These are phyloP conservation scores for Siphamia tubifer DNA, from an alignment of 2,113 vertebrate species.

Conservation along the genomic window DNA sequence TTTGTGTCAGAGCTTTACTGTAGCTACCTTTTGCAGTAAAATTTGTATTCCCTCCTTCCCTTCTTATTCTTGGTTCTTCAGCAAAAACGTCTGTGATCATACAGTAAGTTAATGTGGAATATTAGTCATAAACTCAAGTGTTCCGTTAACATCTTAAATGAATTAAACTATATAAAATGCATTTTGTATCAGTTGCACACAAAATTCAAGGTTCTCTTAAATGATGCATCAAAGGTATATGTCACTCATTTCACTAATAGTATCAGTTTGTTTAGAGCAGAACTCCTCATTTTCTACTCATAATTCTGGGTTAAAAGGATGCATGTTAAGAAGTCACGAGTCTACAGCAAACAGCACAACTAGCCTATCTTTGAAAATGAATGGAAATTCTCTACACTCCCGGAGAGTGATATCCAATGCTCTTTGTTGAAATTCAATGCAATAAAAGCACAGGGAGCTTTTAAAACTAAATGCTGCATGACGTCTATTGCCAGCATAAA, in stretches of 20 bases:
- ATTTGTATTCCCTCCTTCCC: no score
- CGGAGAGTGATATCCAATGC: constrained; percentile 53
- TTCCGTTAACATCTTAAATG: no score
- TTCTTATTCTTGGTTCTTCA: no score
- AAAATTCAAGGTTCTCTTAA: no score
- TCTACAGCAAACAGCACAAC: constrained; percentile 34
- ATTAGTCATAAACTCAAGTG: no score
- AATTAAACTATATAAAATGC: no score
- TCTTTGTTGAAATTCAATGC: constrained; percentile 55
- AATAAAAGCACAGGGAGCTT: constrained; percentile 51
- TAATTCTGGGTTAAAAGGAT: constrained; percentile 32
- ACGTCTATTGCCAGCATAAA: constrained; percentile 32
- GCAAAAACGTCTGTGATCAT: no score
- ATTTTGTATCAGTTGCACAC: no score
- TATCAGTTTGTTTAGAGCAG: constrained; percentile 17
- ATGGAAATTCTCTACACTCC: constrained; percentile 20
- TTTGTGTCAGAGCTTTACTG: no score
- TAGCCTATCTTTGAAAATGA: constrained; percentile 29
- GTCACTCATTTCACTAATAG: constrained; percentile 45
- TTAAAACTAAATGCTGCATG: constrained; percentile 41
- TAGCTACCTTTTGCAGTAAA: no score
- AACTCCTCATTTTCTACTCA: constrained; percentile 16
- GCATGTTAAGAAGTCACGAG: constrained; percentile 30
- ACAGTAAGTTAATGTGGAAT: no score
- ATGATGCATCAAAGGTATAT: constrained; percentile 5